Conservation (phyloP, 1,140 invertebrate species). For the Drosophila navojoa region DNA sequence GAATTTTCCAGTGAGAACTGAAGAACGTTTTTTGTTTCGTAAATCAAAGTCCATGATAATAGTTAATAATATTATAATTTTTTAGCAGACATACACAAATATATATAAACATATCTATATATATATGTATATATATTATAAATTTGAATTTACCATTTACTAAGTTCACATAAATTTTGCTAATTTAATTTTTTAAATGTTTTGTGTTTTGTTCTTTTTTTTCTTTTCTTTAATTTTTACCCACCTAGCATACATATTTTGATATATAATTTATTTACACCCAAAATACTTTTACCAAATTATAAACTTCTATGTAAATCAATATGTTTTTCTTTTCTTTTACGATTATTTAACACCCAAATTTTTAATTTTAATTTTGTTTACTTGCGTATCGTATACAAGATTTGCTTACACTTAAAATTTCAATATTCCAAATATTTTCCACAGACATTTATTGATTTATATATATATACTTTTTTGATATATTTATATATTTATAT, state of each 20-base stretch:
- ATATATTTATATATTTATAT: slow-evolving; percentile 44
- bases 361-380: slow-evolving; percentile 21
- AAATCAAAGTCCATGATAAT: slow-evolving; percentile 62
- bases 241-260: slow-evolving; percentile 48
- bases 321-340: not conserved
- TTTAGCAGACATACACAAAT: slow-evolving; percentile 69
- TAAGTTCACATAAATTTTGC: slow-evolving; percentile 81
- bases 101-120: slow-evolving; percentile 7
- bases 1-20: slow-evolving; percentile 55
- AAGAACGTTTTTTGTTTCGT: slow-evolving; percentile 45
- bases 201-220: slow-evolving; percentile 40
- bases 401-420: slow-evolving; percentile 62
- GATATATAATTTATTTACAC: slow-evolving; percentile 65
- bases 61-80: slow-evolving; percentile 65
- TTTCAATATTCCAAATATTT: slow-evolving; percentile 43
- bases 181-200: slow-evolving; percentile 68
- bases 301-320: slow-evolving; percentile 35
- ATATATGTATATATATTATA: slow-evolving; percentile 55
- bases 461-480: slow-evolving; percentile 20
- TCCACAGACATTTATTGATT: slow-evolving; percentile 17
- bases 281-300: slow-evolving; percentile 55
- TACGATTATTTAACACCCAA: no score
- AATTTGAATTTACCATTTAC: slow-evolving; percentile 81
- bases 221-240: slow-evolving; percentile 42
- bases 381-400: slow-evolving; percentile 71